These are phyloP conservation scores for Drosophila parthenogenetica DNA, from an alignment of 2,888 invertebrate species.

Conservation along the genomic window DNA sequence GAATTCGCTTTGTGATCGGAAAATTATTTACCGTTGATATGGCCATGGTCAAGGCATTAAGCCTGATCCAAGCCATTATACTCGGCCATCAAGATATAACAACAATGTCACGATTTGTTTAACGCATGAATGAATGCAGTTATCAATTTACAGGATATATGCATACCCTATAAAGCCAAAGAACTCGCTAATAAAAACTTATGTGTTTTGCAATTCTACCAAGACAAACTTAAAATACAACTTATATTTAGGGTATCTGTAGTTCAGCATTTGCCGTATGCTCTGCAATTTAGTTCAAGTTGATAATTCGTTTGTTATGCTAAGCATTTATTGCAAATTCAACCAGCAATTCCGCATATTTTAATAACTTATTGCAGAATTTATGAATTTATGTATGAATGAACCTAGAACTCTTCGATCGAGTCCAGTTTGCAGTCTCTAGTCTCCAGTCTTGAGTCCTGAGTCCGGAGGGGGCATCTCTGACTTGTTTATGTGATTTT, in stretches of 20 bases:
- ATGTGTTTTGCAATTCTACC: not conserved
- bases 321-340: constrained; percentile 62
- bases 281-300: constrained; percentile 36
- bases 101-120: constrained; percentile 45
- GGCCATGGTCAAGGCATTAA: constrained; percentile 63
- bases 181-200: no score
- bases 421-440: no score
- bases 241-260: not conserved
- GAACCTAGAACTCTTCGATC: constrained; percentile 1
- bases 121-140: constrained; percentile 42
- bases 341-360: constrained; percentile 60
- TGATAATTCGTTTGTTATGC: constrained; percentile 58
- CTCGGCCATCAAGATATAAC: constrained; percentile 35
- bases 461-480: constrained; percentile 19
- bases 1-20: constrained; percentile 59
- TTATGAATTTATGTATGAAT: constrained; percentile 74
- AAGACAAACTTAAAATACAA: no score
- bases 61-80: constrained; percentile 26
- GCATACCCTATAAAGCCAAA: not conserved
- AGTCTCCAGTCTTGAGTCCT: no score
- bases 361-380: constrained; percentile 71
- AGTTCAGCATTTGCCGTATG: not conserved
- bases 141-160: not conserved
- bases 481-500: constrained; percentile 70
- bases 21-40: constrained; percentile 81